Evolutionary conservation across 2,888 invertebrate species (phyloP).

Genomic region (Halocaridina rubra): DNA sequence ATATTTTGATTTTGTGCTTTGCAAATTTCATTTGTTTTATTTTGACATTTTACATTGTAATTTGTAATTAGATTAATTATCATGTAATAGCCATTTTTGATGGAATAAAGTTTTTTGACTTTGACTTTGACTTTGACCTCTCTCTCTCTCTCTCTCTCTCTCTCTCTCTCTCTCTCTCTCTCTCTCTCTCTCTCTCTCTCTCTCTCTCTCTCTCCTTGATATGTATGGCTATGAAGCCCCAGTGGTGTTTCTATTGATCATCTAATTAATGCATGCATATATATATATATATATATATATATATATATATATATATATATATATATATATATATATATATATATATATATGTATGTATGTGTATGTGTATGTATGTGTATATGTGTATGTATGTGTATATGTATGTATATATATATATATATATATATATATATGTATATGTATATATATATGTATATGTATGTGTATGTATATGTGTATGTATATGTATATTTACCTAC

Average conservation of each 20-base stretch:
- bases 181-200: conserved; percentile 5
- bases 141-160: background rate
- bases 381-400: background rate
- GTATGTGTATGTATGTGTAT: conserved; percentile 14
- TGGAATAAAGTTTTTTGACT: no score
- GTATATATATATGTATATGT: conserved; percentile 16
- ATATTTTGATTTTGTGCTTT: no score
- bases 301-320: conserved; percentile 17
- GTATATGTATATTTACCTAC: background rate
- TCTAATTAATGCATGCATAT: background rate
- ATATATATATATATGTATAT: conserved; percentile 20
- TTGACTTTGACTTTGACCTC: no score
- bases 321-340: conserved; percentile 14
- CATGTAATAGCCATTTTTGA: no score
- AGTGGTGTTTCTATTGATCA: no score
- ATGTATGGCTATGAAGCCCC: no score
- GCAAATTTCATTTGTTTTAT: no score
- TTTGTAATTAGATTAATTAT: no score
- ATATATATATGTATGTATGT: conserved; percentile 34
- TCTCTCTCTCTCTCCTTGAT: background rate
- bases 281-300: conserved; percentile 31
- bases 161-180: background rate
- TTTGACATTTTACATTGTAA: no score
- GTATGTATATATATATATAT: conserved; percentile 18
- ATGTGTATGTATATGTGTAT: background rate